These are phyloP conservation scores for Lysandra bellargus DNA, from an alignment of 2,888 invertebrate genomes.

Conservation along the genomic window DNA sequence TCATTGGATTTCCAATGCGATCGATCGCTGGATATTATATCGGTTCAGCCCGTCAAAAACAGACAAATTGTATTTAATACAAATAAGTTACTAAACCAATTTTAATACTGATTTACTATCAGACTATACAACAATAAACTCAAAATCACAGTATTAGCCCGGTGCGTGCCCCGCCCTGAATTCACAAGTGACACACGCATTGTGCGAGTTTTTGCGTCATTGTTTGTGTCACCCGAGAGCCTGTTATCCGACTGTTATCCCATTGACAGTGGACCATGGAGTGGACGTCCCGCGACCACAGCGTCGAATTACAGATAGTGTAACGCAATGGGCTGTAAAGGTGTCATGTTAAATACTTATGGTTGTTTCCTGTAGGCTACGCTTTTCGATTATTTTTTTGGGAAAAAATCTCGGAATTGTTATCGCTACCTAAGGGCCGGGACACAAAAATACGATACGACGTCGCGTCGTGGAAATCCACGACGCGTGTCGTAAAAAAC, in stretches of 20 bases:
- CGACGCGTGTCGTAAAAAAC: no score
- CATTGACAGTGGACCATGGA: slow-evolving; percentile 36
- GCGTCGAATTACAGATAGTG: slow-evolving; percentile 39
- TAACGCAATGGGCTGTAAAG: slow-evolving; percentile 29
- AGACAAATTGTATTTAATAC: no score
- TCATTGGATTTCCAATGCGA: no score
- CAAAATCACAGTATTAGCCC: not conserved
- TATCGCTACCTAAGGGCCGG: no score
- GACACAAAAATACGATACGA: no score
- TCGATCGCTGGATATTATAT: no score
- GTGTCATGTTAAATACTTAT: not conserved
- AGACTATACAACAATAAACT: no score
- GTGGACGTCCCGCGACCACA: slow-evolving; percentile 35
- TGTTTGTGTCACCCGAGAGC: slow-evolving; percentile 43
- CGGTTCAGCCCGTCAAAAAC: no score
- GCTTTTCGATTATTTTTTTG: no score
- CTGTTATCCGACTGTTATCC: slow-evolving; percentile 39
- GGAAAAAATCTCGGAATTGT: no score
- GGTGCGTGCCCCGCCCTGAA: not conserved
- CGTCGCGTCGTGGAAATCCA: no score
- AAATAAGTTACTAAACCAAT: not conserved
- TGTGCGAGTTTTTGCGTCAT: slow-evolving; percentile 23
- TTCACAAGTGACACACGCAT: not conserved
- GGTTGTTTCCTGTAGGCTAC: not conserved
- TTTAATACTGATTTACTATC: no score